Evolutionary conservation across 2,113 vertebrate genomes (phyloP).

Genomic region (Pungitius pungitius): DNA sequence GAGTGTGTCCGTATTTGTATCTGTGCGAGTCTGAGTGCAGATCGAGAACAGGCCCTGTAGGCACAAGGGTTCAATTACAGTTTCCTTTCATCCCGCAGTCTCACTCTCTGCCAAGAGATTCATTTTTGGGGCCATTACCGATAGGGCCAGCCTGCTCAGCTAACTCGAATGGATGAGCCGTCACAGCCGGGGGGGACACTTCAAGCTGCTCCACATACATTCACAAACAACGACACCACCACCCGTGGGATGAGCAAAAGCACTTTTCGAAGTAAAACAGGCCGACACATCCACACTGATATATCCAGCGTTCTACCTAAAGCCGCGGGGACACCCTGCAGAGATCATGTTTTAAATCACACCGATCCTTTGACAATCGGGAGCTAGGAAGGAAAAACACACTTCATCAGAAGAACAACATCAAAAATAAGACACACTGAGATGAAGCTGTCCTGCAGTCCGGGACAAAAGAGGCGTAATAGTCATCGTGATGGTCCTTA

Average conservation of each 20-base stretch:
- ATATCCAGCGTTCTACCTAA: conserved; percentile 29
- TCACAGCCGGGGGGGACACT: conserved; percentile 44
- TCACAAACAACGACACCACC: conserved; percentile 46
- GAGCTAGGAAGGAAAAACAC: conserved; percentile 33
- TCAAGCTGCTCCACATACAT: conserved; percentile 58
- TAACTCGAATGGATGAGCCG: conserved; percentile 77
- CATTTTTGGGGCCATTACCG: conserved; percentile 79
- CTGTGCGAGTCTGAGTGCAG: conserved; percentile 34
- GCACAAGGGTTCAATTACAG: conserved; percentile 75
- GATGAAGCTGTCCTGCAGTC: neutral
- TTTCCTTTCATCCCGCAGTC: conserved; percentile 65
- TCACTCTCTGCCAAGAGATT: conserved; percentile 74
- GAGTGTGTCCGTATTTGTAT: conserved; percentile 20
- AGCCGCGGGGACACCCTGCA: conserved; percentile 29
- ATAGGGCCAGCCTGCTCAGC: conserved; percentile 47
- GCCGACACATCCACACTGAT: conserved; percentile 8
- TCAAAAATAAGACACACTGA: conserved; percentile 19
- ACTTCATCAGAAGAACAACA: conserved; percentile 15
- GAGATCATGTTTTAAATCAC: conserved; percentile 55
- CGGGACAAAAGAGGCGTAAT: conserved; percentile 15
- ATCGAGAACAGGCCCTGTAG: conserved; percentile 59
- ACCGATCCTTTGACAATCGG: conserved; percentile 47
- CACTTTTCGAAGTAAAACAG: conserved; percentile 25
- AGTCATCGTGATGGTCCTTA: neutral
- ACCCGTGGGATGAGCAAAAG: conserved; percentile 33